A percentile compares a stretch with the other conserved stretches of the same genome.
Evolutionary conservation across 2,797 vertebrate genomes (phyloP).

Genomic region (Botia kubotai): DNA sequence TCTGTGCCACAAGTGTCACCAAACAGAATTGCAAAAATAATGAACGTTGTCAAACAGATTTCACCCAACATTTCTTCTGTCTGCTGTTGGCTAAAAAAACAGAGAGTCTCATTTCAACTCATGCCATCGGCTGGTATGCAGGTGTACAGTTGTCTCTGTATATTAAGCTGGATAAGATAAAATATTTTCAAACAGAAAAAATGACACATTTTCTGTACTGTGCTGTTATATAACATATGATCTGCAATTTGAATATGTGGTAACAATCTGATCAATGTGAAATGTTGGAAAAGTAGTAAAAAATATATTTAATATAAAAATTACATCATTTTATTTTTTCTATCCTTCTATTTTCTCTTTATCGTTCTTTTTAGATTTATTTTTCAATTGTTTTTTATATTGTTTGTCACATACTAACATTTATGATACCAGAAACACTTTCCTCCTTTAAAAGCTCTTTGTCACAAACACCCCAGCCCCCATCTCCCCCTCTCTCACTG

Average conservation of each 20-base stretch:
- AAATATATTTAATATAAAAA: neutral
- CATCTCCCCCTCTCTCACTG: slow-evolving; percentile 43
- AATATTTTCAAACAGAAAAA: neutral
- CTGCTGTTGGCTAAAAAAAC: neutral
- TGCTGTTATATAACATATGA: no score
- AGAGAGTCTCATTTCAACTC: neutral
- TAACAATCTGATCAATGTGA: neutral
- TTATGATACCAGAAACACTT: neutral
- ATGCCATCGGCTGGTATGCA: neutral
- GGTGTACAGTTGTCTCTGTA: no score
- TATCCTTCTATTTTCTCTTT: neutral
- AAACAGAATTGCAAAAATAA: neutral
- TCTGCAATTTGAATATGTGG: no score
- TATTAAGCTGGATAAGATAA: neutral
- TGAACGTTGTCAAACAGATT: neutral
- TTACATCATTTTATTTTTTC: neutral
- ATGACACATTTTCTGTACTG: no score
- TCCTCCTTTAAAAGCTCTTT: slow-evolving; percentile 7
- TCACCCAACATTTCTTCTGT: neutral
- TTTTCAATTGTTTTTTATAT: no score
- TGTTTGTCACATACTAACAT: neutral
- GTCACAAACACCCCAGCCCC: slow-evolving; percentile 2
- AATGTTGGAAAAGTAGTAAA: neutral
- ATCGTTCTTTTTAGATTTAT: no score
- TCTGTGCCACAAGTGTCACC: neutral